Conservation (phyloP, 2,797 vertebrate genomes). For the Mormyrus proboscirostris region DNA sequence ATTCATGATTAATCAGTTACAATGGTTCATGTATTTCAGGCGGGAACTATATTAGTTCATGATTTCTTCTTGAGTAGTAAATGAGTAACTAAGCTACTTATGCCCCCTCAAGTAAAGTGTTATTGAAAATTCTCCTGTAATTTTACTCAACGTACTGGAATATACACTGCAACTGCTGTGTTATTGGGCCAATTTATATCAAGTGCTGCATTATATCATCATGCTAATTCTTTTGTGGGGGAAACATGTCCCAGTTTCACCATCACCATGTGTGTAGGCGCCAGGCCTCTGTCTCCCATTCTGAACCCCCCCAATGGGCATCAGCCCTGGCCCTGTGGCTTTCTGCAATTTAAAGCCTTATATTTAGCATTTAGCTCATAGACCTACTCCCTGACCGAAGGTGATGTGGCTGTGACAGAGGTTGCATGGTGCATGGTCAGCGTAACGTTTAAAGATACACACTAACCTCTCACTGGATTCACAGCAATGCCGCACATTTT, state of each 20-base stretch:
- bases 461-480: background rate
- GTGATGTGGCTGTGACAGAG: constrained; percentile 23
- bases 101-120: background rate
- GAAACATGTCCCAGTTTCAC: background rate
- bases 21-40: background rate
- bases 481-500: background rate
- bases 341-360: constrained; percentile 27
- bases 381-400: constrained; percentile 22
- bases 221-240: background rate
- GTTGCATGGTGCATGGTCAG: constrained; percentile 21
- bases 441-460: constrained; percentile 25
- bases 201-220: background rate
- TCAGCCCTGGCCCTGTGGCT: constrained; percentile 7
- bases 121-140: background rate
- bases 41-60: background rate
- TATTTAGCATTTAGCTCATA: constrained; percentile 38
- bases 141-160: background rate
- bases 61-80: background rate
- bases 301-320: constrained; percentile 23
- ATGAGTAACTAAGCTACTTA: background rate
- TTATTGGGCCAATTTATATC: background rate
- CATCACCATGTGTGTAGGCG: background rate
- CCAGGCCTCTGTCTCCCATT: constrained; percentile 9
- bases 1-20: background rate
- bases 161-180: background rate